Base-by-base conservation (phyloP, 2,113 vertebrate species). In the Sclerurus mexicanus region DNA sequence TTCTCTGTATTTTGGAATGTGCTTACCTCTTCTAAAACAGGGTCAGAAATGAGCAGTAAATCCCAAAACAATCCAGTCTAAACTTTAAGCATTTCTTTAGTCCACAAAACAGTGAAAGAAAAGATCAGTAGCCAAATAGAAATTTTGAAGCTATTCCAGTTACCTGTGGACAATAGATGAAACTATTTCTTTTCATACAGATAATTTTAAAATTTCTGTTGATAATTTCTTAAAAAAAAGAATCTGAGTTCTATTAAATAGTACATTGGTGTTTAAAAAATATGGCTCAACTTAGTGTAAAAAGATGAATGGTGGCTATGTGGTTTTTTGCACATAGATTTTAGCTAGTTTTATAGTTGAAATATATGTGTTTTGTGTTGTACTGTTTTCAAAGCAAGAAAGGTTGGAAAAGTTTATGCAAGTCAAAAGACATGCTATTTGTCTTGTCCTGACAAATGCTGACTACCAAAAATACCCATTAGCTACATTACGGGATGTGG, bases 361-460 rank as follows among this genome's bases (percentile, higher is more conserved):
- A 62, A 56, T 62, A 5, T 5, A 7, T 50, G 5, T 31, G n/a
- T 66, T 92, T 71, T 77, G 6, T 63, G 37, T 63, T 63, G 59
- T 82, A 31, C 10, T 85, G 15, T 74, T 90, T 93, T 71, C 47
- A 85, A 63, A 81, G 47, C 35, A 63, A 60, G 35, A 71, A 56
- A 68, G 44, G 56, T 85, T 95, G 87, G 77, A 82, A 87, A 91
- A 95, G 68, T 95, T 89, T 91, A 63, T 89, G 35, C 17, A 78
- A 67, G 69, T 89, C 75, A 72, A 88, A 86, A 95, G 44, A 49
- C 58, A 49, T 78, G 66, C 58, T 72, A 58, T 97, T 95, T 92
- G 64, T 97, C 95, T 89, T 95, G n/a, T 78, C 86, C 44, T 95
- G 80, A 89, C 69, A 85, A 92, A 92, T 91, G 69, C 56, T 89